Conservation (phyloP, 1,140 invertebrate species). For the Epicauta chinensis region DNA sequence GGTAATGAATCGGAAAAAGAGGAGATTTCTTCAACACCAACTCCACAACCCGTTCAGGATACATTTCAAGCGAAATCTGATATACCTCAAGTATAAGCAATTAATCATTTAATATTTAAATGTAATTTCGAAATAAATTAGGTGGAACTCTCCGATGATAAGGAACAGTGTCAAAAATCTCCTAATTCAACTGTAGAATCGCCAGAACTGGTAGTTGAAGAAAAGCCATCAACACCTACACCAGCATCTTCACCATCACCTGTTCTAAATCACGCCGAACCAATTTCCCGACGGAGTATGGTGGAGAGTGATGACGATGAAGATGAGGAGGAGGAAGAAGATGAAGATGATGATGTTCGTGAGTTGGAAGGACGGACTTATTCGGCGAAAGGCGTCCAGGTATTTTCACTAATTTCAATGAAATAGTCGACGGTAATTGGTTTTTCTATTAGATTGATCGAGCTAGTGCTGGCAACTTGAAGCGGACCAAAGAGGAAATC, state of each 20-base stretch:
- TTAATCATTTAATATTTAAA: no score
- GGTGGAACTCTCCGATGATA: no score
- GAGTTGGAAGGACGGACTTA: slow-evolving; percentile 71
- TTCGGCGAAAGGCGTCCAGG: slow-evolving; percentile 70
- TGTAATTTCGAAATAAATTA: no score
- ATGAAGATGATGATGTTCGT: slow-evolving; percentile 65
- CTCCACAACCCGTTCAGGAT: not conserved
- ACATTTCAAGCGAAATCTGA: no score
- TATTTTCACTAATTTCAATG: slow-evolving; percentile 37
- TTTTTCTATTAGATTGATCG: slow-evolving; percentile 67
- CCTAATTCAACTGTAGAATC: no score
- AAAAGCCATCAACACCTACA: no score
- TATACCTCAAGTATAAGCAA: no score
- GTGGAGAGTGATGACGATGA: not conserved
- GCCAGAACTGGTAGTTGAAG: no score
- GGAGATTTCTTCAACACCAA: not conserved
- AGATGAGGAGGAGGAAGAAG: slow-evolving; percentile 38
- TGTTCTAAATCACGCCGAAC: no score
- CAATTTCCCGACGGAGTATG: no score
- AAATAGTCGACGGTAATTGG: not conserved
- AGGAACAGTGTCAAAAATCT: no score
- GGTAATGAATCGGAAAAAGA: not conserved
- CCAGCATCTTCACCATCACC: no score
- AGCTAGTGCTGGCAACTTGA: slow-evolving; percentile 79
- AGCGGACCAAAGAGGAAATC: slow-evolving; percentile 68